Base-by-base conservation (phyloP, 2,113 vertebrate genomes). In the Scomber colias region DNA sequence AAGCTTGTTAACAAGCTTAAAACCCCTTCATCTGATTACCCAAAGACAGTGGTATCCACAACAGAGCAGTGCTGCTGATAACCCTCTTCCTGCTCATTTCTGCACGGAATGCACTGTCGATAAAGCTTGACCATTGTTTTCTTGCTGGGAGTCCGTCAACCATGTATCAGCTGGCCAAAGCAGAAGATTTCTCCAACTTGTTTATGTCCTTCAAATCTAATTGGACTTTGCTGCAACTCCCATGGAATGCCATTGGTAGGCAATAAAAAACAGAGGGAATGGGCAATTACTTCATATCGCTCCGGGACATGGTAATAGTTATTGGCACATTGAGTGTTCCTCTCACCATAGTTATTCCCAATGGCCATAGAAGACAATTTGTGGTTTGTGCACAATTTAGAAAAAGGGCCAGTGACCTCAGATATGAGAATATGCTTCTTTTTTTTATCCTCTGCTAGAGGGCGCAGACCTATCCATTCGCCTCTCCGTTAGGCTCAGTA, bases 181-280 rank as follows among this genome's bases (percentile, higher is more conserved):
- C 90, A 89, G 31, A 60, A 15, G 51, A 84, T 83, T 82, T 88
- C 59, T 60, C 75, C 57, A 46, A 83, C 85, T 79, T 92, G 68
- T 90, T 90, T 86, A 89, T 87, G 86, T 77, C 88, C 79, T 90
- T 90, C 80, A 94, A 90, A 94, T 93, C 91, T 94, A 94, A 94
- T 94, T 94, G 90, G 91, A 82, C 87, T 77, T 83, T 68, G 69
- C 89, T 83, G 86, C 79, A 89, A 92, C 84, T 92, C 90, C 90
- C 90, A 56, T 61, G 71, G 79, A 81, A 82, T 92, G 90, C 86
- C 86, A 91, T 91, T 89, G 94, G 92, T 90, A 86, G 87, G 83
- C 79, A 78, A 88, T 88, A 88, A 91, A 94, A 87, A 90, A 91
- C 87, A 79, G 75, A 85, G 70, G 69, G 85, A 90, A 94, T 85